Conservation (phyloP, 1,140 invertebrate species). For the Brachionus rotundiformis region DNA sequence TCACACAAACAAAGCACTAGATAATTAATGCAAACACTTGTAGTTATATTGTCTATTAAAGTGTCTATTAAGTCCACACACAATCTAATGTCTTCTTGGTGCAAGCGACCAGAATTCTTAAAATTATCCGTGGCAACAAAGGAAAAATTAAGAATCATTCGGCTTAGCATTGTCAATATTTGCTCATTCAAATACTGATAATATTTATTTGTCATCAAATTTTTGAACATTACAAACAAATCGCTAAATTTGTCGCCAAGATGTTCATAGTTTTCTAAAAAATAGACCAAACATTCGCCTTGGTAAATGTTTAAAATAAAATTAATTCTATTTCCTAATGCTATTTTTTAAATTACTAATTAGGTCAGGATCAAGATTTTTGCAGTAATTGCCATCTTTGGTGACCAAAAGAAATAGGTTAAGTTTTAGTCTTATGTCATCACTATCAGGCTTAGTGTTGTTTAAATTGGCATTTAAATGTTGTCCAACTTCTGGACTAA, state of each 20-base stretch:
- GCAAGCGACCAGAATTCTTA: background rate
- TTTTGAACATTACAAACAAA: conserved; percentile 9
- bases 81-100: conserved; percentile 8
- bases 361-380: conserved; percentile 44
- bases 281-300: conserved; percentile 46
- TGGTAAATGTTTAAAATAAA: background rate
- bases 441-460: background rate
- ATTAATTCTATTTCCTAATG: background rate
- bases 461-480: too few relatives aligned
- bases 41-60: conserved; percentile 32
- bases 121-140: background rate
- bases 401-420: background rate
- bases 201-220: conserved; percentile 1
- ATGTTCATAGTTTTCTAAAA: conserved; percentile 15
- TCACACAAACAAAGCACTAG: conserved; percentile 46
- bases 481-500: background rate
- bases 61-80: conserved; percentile 28
- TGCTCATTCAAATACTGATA: conserved; percentile 42
- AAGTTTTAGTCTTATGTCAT: conserved; percentile 28
- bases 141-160: conserved; percentile 12
- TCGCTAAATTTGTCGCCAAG: background rate
- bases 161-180: background rate
- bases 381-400: conserved; percentile 14
- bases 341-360: background rate
- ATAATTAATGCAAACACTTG: conserved; percentile 35